A percentile compares a stretch with the other conserved stretches of the same genome.
These are phyloP conservation scores for Yoshiicerus persimilis DNA, from an alignment of 1,140 invertebrate species.

Conservation along the genomic window DNA sequence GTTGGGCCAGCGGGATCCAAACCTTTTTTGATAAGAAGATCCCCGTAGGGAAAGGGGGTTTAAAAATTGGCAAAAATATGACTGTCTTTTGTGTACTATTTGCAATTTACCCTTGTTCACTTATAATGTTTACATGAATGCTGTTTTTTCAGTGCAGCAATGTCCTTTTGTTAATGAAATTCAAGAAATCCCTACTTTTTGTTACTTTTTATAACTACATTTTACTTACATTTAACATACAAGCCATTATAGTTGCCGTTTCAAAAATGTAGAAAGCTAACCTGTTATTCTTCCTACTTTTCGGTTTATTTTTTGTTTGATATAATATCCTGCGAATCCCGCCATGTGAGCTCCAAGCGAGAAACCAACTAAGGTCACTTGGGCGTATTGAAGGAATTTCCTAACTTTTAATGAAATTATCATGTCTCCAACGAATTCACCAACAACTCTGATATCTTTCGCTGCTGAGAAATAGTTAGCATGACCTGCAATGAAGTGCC, in stretches of 20 bases:
- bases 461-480: not conserved
- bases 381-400: not conserved
- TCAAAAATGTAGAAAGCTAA: not conserved
- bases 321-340: slow-evolving; percentile 42
- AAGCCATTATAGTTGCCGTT: no score
- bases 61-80: no score
- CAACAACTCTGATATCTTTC: not conserved
- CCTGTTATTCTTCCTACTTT: not conserved
- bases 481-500: not conserved
- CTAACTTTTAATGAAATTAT: not conserved
- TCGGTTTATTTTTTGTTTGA: not conserved
- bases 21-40: no score
- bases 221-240: no score
- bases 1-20: not conserved
- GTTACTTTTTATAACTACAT: no score
- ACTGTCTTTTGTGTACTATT: no score
- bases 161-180: no score
- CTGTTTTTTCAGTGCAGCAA: no score
- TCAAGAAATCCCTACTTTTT: no score
- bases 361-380: slow-evolving; percentile 50
- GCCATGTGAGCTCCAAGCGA: slow-evolving; percentile 48
- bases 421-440: not conserved
- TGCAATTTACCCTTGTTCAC: no score
- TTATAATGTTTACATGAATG: not conserved
- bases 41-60: no score